phyloP scores from a whole-genome alignment of 2,888 invertebrate genomes.

The Nasonovia ribisnigri region DNA sequence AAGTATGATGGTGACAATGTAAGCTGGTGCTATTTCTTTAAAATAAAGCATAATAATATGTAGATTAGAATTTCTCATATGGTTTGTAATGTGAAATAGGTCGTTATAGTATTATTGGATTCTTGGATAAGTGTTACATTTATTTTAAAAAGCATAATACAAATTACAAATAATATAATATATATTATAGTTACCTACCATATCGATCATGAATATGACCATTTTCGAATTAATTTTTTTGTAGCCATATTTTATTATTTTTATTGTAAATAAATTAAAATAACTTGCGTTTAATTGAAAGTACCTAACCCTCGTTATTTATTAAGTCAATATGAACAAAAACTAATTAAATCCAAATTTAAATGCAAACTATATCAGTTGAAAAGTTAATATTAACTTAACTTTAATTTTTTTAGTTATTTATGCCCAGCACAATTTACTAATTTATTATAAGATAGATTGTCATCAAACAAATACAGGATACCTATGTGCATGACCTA shows the following conservation, averaged over 20 bases:
- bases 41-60: conserved; percentile 8
- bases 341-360: background rate
- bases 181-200: too few species aligned
- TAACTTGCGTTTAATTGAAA: background rate
- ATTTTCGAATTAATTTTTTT: background rate
- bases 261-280: background rate
- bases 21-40: background rate
- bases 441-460: background rate
- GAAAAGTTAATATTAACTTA: background rate
- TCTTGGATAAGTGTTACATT: background rate
- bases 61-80: background rate
- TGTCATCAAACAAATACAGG: background rate
- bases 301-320: background rate
- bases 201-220: background rate
- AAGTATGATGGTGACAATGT: background rate
- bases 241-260: background rate
- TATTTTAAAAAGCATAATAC: background rate
- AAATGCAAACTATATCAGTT: background rate
- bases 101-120: background rate
- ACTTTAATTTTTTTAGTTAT: background rate
- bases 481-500: background rate
- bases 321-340: background rate
- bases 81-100: background rate
- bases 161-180: background rate
- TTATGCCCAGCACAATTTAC: background rate